Conservation (phyloP, 2,113 vertebrate genomes). For the Electrona antarctica region DNA sequence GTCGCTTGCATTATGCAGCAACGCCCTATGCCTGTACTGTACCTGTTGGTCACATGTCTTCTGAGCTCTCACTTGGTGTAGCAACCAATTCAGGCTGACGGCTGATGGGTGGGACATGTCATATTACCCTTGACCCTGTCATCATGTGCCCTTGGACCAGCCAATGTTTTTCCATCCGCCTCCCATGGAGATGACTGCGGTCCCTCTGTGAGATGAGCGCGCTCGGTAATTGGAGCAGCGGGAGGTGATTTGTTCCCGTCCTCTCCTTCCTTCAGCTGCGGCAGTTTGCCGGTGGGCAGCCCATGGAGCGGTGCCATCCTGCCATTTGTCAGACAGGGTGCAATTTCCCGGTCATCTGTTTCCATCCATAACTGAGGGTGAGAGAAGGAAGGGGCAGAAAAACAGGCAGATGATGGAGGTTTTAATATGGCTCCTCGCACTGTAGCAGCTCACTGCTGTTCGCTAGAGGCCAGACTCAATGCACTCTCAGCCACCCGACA, state of each 20-base stretch:
- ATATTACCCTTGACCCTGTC: slow-evolving; percentile 68
- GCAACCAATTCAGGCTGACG: slow-evolving; percentile 58
- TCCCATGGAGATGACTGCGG: slow-evolving; percentile 53
- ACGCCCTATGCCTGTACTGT: slow-evolving; percentile 42
- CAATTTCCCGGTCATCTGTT: slow-evolving; percentile 72
- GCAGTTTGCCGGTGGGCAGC: slow-evolving; percentile 67
- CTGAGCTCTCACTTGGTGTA: slow-evolving; percentile 40
- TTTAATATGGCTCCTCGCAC: slow-evolving; percentile 50
- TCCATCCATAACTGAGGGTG: slow-evolving; percentile 61
- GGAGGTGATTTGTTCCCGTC: slow-evolving; percentile 68
- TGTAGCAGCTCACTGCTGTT: slow-evolving; percentile 26
- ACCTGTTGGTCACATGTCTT: slow-evolving; percentile 44
- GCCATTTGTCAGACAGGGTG: slow-evolving; percentile 71
- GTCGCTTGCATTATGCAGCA: slow-evolving; percentile 64
- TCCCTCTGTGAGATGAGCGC: slow-evolving; percentile 61
- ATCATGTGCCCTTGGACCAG: slow-evolving; percentile 36
- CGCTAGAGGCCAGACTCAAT: slow-evolving; percentile 22
- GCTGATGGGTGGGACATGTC: slow-evolving; percentile 59
- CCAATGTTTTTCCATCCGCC: slow-evolving; percentile 50
- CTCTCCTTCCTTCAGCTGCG: slow-evolving; percentile 54
- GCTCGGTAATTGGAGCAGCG: slow-evolving; percentile 67
- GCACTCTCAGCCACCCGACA: slow-evolving; percentile 42
- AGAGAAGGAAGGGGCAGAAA: slow-evolving; percentile 9
- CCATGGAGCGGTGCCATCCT: slow-evolving; percentile 58
- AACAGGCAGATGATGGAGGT: slow-evolving; percentile 52